Evolutionary conservation across 2,888 invertebrate species (phyloP), one percentile per base, ranked within the genome.

Genomic region (Lithophane semibrunnea): DNA sequence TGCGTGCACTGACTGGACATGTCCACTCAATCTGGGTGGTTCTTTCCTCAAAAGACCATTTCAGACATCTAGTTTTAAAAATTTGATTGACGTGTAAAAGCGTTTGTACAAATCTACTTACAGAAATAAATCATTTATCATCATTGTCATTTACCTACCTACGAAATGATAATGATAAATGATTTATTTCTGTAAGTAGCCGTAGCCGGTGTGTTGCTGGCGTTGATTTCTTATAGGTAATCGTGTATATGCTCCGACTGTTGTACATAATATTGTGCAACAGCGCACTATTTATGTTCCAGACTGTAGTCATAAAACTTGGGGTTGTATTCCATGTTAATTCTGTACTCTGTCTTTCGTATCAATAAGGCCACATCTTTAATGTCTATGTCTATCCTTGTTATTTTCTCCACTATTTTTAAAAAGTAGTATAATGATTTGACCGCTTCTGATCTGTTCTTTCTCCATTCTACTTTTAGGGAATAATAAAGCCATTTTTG

Each of bases 321-420:
- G 2, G 85, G 85, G 66, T 69, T 75, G 0, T 12, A 56, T 0
- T 0, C 1, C 0, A 85, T 58, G 9, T 85, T 85, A 2, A 5
- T 5, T 58, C 5, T 52, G 10, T 82, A 85, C 16, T 82, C 79
- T n/a, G 37, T n/a, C 29, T 83, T 60, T n/a, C 52, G 0, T 49
- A 63, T 44, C 29, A 75, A 5, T 1, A 63, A 1, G 2, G 54
- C 24, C 0, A 72, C n/a, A 64, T 82, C 65, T 54, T 68, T 82
- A 4, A 82, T 18, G 24, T 85, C 85, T 0, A 90, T 71, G 10
- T 93, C 89, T 92, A 44, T 29, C 88, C 85, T 1, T 91, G 68
- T 2, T 2, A 92, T 42, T 63, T 89, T 92, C 60, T 93, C 91
- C 52, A 92, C 89, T 0, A 92, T 9, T 47, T 89, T 90, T n/a